Evolutionary conservation across 2,797 vertebrate species (phyloP).

Genomic region (Acrossocheilus fasciatus): DNA sequence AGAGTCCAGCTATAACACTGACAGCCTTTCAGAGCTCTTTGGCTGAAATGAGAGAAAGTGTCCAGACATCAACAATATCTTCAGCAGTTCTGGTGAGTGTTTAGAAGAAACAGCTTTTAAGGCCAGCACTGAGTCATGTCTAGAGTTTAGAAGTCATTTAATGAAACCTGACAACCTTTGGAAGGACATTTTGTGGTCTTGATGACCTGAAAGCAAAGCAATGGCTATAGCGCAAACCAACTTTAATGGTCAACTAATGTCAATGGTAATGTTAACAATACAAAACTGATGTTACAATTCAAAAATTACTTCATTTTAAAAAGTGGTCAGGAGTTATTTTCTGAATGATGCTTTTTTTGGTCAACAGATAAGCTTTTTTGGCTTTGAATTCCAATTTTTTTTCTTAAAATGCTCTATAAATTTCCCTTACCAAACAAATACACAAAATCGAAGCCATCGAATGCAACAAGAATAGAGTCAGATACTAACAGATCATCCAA

Average conservation of each 20-base stretch:
- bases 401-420: neutral
- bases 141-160: neutral
- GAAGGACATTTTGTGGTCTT: slow-evolving; percentile 9
- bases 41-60: slow-evolving; percentile 24
- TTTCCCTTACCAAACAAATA: neutral
- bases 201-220: neutral
- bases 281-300: neutral
- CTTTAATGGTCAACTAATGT: neutral
- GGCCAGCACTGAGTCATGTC: neutral
- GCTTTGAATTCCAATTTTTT: neutral
- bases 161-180: neutral
- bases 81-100: neutral
- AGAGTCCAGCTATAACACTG: slow-evolving; percentile 8
- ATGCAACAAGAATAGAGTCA: neutral
- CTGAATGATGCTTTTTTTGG: neutral
- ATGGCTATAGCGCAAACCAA: neutral
- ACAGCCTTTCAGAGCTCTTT: slow-evolving; percentile 2
- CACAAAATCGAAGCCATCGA: neutral
- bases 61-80: neutral
- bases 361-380: neutral
- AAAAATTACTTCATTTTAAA: neutral
- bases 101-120: slow-evolving; percentile 13
- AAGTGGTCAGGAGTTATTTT: neutral
- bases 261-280: neutral
- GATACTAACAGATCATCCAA: neutral